Evolutionary conservation across 2,113 vertebrate species (phyloP).

Genomic region (Megaceryle maxima): DNA sequence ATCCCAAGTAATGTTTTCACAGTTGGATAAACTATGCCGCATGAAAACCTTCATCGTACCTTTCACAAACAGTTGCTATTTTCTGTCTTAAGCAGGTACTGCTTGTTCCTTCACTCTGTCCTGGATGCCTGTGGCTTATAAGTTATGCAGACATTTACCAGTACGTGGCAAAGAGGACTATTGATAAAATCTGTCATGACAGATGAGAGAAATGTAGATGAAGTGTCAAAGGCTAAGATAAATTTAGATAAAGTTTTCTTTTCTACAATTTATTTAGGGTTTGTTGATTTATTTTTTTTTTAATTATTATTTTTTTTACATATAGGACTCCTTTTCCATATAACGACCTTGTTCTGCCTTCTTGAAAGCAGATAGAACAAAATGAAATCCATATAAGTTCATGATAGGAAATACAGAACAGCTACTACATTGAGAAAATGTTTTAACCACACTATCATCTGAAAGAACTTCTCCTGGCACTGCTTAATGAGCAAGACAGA

Average conservation of each 20-base stretch:
- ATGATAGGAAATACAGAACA: neutral
- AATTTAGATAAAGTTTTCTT: neutral
- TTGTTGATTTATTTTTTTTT: neutral
- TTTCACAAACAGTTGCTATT: slow-evolving; percentile 46
- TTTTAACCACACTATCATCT: neutral
- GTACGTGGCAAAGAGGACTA: slow-evolving; percentile 41
- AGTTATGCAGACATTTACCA: slow-evolving; percentile 59
- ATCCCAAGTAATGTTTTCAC: slow-evolving; percentile 61
- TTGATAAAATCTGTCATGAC: slow-evolving; percentile 62
- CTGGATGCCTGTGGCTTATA: slow-evolving; percentile 57
- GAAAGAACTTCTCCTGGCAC: neutral
- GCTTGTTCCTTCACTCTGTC: slow-evolving; percentile 46
- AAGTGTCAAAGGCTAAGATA: neutral
- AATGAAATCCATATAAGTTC: neutral
- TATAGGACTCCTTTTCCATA: neutral
- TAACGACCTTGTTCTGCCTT: neutral
- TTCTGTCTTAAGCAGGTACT: slow-evolving; percentile 55
- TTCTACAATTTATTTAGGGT: neutral
- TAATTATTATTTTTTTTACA: neutral
- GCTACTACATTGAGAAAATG: neutral
- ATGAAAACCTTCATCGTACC: slow-evolving; percentile 36
- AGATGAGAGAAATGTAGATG: slow-evolving; percentile 31
- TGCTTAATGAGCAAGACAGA: neutral
- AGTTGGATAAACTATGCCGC: slow-evolving; percentile 58
- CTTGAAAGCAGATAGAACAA: neutral